These are phyloP conservation scores for Macaria liturata DNA, from an alignment of 2,888 invertebrate species.

Conservation along the genomic window DNA sequence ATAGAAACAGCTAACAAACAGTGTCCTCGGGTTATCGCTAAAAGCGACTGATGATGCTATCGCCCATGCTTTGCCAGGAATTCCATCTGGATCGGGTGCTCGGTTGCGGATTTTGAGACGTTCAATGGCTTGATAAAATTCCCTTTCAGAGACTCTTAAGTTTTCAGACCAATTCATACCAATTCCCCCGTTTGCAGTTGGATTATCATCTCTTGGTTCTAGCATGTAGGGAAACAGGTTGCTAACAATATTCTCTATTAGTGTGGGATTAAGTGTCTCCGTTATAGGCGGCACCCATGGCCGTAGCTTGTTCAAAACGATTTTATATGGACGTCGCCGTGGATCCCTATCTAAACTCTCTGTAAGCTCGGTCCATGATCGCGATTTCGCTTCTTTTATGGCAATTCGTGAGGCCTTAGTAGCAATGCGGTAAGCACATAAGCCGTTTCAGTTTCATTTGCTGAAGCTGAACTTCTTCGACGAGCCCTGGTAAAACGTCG, in stretches of 20 bases:
- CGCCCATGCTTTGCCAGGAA: background rate
- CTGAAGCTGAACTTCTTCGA: too few species aligned
- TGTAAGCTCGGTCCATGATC: background rate
- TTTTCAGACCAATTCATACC: too few species aligned
- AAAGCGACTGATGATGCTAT: background rate
- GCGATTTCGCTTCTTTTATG: background rate
- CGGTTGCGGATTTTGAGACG: background rate
- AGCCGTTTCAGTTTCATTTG: background rate
- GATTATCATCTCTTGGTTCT: too few species aligned
- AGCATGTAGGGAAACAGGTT: too few species aligned
- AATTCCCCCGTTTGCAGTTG: too few species aligned
- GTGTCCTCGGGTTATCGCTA: background rate
- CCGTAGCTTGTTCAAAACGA: constrained; percentile 7
- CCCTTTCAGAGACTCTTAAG: background rate
- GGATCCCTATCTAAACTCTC: constrained; percentile 4
- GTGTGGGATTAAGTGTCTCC: too few species aligned
- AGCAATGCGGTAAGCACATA: background rate
- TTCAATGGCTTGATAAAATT: background rate
- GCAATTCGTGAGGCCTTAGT: background rate
- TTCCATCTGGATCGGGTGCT: constrained; percentile 4
- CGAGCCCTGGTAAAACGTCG: too few species aligned
- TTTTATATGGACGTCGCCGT: constrained; percentile 10
- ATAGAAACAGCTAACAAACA: background rate
- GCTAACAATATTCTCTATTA: too few species aligned
- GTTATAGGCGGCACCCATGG: constrained; percentile 19